phyloP scores from a whole-genome alignment of 2,113 vertebrate species.

The Ranitomeya variabilis region DNA sequence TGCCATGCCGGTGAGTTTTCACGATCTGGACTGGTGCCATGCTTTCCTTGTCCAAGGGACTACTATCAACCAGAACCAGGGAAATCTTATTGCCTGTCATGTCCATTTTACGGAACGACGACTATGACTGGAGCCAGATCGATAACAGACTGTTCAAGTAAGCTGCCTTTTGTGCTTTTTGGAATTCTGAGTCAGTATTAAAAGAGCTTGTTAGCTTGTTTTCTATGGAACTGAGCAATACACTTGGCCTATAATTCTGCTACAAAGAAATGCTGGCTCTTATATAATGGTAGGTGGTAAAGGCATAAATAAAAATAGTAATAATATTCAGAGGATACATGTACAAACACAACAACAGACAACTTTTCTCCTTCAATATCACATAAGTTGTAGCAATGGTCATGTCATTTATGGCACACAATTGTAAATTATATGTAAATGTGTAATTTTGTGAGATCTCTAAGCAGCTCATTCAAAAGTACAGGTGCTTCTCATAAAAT shows the following conservation, averaged over 20 bases:
- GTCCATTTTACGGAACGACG: slow-evolving; percentile 96
- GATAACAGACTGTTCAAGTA: slow-evolving; percentile 95
- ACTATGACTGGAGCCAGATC: slow-evolving; percentile 83
- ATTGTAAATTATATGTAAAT: background rate
- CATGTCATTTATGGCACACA: background rate
- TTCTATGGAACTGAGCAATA: slow-evolving; percentile 15
- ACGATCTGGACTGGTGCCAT: slow-evolving; percentile 90
- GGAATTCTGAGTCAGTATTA: slow-evolving; percentile 24
- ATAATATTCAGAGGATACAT: no score
- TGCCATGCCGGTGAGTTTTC: slow-evolving; percentile 92
- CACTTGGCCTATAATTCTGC: background rate
- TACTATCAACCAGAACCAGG: slow-evolving; percentile 93
- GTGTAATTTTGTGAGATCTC: background rate
- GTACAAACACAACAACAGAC: no score
- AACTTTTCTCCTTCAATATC: background rate
- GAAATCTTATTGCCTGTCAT: slow-evolving; percentile 93
- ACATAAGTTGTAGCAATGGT: background rate
- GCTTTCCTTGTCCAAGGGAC: slow-evolving; percentile 92
- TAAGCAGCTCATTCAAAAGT: background rate
- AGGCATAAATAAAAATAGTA: no score
- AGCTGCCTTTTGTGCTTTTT: slow-evolving; percentile 61
- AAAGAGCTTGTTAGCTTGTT: slow-evolving; percentile 33
- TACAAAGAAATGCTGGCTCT: background rate
- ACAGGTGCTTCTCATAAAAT: no score
- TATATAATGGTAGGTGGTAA: background rate